A percentile compares a stretch with the other conserved stretches of the same genome.
phyloP scores from a whole-genome alignment of 2,888 invertebrate genomes.

The Pollenia angustigena region DNA sequence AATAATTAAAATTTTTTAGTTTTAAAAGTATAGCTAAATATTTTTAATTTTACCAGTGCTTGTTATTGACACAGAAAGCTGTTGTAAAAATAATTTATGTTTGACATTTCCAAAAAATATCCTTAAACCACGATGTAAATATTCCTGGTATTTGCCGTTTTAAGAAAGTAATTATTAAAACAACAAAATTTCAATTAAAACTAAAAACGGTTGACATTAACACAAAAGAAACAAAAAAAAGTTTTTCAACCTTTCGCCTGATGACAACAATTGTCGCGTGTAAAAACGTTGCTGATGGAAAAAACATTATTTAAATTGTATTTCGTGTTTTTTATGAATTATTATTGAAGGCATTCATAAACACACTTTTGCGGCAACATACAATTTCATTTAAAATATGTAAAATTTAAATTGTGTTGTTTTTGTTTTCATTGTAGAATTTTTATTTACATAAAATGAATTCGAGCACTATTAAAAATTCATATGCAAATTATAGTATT shows the following conservation, averaged over 20 bases:
- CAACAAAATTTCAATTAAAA: conserved; percentile 7
- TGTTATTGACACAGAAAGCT: not conserved
- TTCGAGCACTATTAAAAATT: not conserved
- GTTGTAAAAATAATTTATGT: not conserved
- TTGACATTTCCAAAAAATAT: not conserved
- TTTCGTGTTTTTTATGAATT: conserved; percentile 28
- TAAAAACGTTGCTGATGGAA: conserved; percentile 53
- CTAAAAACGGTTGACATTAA: conserved; percentile 35
- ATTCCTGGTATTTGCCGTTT: not conserved
- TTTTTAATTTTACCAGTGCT: not conserved
- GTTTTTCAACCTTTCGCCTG: conserved; percentile 54
- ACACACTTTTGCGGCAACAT: conserved; percentile 11
- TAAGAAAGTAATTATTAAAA: not conserved
- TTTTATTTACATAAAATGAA: not conserved
- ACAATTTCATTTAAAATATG: conserved; percentile 3
- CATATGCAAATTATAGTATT: conserved; percentile 1
- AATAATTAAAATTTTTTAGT: too few species aligned
- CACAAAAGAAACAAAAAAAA: conserved; percentile 17
- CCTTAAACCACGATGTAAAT: not conserved
- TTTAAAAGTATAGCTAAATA: too few species aligned
- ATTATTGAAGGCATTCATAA: conserved; percentile 38
- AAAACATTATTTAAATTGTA: conserved; percentile 39
- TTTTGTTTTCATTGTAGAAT: conserved; percentile 13
- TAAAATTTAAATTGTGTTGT: conserved; percentile 23
- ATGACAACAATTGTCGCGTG: conserved; percentile 54